Evolutionary conservation across 2,113 vertebrate genomes (phyloP), one percentile per base, ranked within the genome.

Genomic region (Engystomops pustulosus): DNA sequence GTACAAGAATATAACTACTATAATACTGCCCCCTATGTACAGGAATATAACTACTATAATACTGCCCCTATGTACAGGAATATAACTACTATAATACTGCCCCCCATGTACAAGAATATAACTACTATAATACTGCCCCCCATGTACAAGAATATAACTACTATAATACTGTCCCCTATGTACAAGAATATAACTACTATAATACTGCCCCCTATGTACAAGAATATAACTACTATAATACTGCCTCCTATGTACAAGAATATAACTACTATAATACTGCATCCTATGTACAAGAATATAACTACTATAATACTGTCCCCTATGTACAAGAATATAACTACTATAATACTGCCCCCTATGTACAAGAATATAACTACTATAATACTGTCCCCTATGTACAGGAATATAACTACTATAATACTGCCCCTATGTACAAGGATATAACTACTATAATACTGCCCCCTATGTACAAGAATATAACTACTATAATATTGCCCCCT

Each of bases 171-270:
- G 55, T n/a, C 55, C 49, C 23, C 25, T 30, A 27, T 30, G 25
- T 62, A 62, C 23, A 62, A 62, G 58, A 62, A 62, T 62, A 62
- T 62, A 27, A 27, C 12, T 65, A 65, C 27, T 65, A 65, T 32
- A 65, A 32, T 65, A 65, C 60, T 65, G 60, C 27, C 3, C n/a
- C 27, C 60, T 65, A 32, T 65, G 27, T 32, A 32, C 60, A 65
- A 65, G 60, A 65, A 65, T 32, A 65, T 32, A 17, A 32, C 60
- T 32, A 32, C 60, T 65, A 65, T 65, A 65, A 65, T 65, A 65
- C 60, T 65, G 12, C 3, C 23, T 9, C 60, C 60, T 65, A 32
- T 65, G 5, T 65, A 65, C 60, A 65, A 65, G 60, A 65, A 65
- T 65, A 32, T 65, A 65, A 65, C 25, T 65, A 65, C 25, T 65